phyloP scores from a whole-genome alignment of 2,888 invertebrate genomes.

The Lycia hirtaria region DNA sequence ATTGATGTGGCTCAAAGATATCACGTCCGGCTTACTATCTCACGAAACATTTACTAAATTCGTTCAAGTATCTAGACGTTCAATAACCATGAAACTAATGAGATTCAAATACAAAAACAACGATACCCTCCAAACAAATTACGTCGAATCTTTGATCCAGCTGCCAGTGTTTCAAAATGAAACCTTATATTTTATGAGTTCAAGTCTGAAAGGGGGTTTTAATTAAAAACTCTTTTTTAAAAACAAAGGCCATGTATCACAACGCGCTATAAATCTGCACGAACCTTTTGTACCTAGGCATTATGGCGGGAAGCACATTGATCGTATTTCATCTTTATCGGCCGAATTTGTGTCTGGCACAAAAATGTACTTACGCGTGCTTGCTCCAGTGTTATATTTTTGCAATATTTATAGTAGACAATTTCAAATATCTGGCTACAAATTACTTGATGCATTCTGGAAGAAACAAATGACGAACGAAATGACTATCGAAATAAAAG shows the following conservation, averaged over 20 bases:
- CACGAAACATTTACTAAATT: not conserved
- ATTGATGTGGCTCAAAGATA: too few relatives aligned
- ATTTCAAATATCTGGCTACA: too few relatives aligned
- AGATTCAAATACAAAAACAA: not conserved
- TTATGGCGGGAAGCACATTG: constrained; percentile 8
- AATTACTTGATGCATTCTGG: too few relatives aligned
- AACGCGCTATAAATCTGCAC: constrained; percentile 8
- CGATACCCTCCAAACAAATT: constrained; percentile 1
- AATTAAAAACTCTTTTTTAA: constrained; percentile 11
- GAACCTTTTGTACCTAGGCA: constrained; percentile 14
- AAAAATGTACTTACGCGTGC: not conserved
- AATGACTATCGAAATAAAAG: too few relatives aligned
- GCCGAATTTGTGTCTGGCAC: not conserved
- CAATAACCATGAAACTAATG: constrained; percentile 1
- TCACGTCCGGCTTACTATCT: too few relatives aligned
- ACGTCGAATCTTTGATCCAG: constrained; percentile 1
- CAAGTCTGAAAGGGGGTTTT: constrained; percentile 3
- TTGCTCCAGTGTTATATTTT: too few relatives aligned
- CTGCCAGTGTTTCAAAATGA: not conserved
- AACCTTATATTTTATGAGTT: not conserved
- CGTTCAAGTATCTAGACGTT: not conserved
- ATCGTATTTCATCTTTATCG: constrained; percentile 11
- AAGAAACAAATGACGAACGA: too few relatives aligned
- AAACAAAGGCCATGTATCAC: constrained; percentile 13
- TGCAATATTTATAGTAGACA: too few relatives aligned